Base-by-base conservation (phyloP, 2,113 vertebrate species). In the Hippoglossus stenolepis region DNA sequence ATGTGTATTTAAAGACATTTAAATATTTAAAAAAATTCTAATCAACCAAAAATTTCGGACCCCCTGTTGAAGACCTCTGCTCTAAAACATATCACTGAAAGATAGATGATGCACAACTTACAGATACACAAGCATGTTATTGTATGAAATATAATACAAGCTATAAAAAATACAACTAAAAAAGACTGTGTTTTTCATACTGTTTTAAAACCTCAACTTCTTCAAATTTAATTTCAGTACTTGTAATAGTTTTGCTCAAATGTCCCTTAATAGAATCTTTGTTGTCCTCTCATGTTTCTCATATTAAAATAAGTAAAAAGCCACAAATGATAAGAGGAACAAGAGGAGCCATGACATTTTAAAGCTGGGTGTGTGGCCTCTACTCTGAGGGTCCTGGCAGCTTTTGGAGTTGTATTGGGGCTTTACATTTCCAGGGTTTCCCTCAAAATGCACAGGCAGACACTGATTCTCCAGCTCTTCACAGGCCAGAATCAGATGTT, bases 401-500 rank as follows among this genome's bases (percentile, higher is more conserved):
- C 75, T 85, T 23, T 0, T 80, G 45, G 85, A 86, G 26, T 91
- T 93, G 78, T 93, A 89, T 1, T 23, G 35, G 1, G 94, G 94
- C 28, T 8, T 76, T 0, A 0, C 0, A 20, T 43, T 3, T 0
- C 26, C 0, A 0, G 88, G 73, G 80, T 95, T 95, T 21, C 91
- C 93, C 73, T 95, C 93, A 21, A 94, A 95, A 35, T 95, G 94
- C 54, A 95, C 91, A 0, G 94, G 94, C n/a, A 93, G 40, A 40
- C 94, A 95, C 24, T 67, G 62, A 10, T 93, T 85, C 1, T 59
- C 67, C 61, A 95, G 66, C 13, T 67, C 45, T 1, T 94, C 92
- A 56, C 94, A 95, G 47, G 91, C 94, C 71, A 95, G 90, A 69
- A 95, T 94, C 80, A 95, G 89, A 69, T 95, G 89, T 71, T 94